A percentile compares a stretch with the other conserved stretches of the same genome.
Conservation (phyloP, 2,113 vertebrate species). For the Gobius niger region DNA sequence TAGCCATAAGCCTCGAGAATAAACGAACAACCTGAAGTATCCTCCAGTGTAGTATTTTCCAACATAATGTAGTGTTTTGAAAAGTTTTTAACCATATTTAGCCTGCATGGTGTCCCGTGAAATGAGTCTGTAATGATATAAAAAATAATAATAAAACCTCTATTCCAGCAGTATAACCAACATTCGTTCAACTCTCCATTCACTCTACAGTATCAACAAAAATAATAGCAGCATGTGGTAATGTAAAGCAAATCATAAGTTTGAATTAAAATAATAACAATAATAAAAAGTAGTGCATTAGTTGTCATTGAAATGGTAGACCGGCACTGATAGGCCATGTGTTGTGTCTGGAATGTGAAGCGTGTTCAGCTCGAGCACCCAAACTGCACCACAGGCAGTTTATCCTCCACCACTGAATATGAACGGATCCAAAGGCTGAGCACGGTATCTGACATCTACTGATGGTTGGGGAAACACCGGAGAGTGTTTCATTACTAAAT, state of each 20-base stretch:
- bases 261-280: constrained; percentile 9
- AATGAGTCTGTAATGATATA: constrained; percentile 1
- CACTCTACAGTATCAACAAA: constrained; percentile 12
- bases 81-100: too few relatives aligned
- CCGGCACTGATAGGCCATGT: background rate
- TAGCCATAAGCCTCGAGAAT: too few relatives aligned
- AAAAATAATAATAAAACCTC: constrained; percentile 13
- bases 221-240: constrained; percentile 50
- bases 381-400: background rate
- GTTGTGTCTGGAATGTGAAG: background rate
- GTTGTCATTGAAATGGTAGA: background rate
- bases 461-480: background rate
- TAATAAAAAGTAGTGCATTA: constrained; percentile 38
- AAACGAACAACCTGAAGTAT: too few relatives aligned
- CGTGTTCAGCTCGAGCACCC: background rate
- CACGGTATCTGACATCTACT: background rate
- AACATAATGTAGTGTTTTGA: too few relatives aligned
- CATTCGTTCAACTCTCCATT: constrained; percentile 21
- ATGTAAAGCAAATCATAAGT: constrained; percentile 39
- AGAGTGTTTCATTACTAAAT: background rate
- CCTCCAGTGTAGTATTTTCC: too few relatives aligned
- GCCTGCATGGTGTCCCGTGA: background rate
- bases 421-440: background rate
- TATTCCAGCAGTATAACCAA: constrained; percentile 3
- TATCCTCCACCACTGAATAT: background rate